phyloP scores from a whole-genome alignment of 2,113 vertebrate genomes.

The Nothocercus nigrocapillus region DNA sequence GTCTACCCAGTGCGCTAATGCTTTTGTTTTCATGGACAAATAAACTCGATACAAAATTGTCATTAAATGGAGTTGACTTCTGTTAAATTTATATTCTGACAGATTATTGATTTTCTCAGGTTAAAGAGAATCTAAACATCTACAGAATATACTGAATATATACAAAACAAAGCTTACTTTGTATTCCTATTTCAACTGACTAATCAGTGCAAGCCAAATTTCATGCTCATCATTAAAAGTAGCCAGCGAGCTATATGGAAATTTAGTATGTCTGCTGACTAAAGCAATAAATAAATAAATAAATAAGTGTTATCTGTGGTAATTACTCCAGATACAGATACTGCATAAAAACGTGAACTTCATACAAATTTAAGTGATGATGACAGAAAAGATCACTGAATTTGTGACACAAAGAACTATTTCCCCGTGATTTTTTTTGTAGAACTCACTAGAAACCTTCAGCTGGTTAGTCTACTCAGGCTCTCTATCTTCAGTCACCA shows the following conservation, averaged over 20 bases:
- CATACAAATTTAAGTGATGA: not conserved
- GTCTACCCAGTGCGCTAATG: not conserved
- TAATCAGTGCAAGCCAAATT: slow-evolving; percentile 58
- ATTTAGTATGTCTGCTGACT: slow-evolving; percentile 53
- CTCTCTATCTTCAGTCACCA: not conserved
- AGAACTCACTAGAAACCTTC: not conserved
- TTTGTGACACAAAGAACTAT: not conserved
- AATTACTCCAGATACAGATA: slow-evolving; percentile 17
- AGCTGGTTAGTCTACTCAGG: not conserved
- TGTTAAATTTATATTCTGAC: not conserved
- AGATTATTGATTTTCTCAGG: slow-evolving; percentile 30
- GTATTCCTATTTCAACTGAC: slow-evolving; percentile 40
- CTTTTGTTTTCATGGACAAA: not conserved
- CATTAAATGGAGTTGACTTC: not conserved
- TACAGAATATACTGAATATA: slow-evolving; percentile 31
- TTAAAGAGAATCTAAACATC: slow-evolving; percentile 34
- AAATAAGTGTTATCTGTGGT: not conserved
- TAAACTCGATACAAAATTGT: not conserved
- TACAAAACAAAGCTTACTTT: slow-evolving; percentile 66
- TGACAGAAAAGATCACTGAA: not conserved
- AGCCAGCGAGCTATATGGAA: slow-evolving; percentile 36
- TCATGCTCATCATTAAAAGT: slow-evolving; percentile 51
- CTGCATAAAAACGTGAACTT: not conserved
- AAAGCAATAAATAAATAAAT: slow-evolving; percentile 25
- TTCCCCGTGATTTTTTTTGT: not conserved